Evolutionary conservation across 2,113 vertebrate genomes (phyloP).

Genomic region (Oophaga pumilio): DNA sequence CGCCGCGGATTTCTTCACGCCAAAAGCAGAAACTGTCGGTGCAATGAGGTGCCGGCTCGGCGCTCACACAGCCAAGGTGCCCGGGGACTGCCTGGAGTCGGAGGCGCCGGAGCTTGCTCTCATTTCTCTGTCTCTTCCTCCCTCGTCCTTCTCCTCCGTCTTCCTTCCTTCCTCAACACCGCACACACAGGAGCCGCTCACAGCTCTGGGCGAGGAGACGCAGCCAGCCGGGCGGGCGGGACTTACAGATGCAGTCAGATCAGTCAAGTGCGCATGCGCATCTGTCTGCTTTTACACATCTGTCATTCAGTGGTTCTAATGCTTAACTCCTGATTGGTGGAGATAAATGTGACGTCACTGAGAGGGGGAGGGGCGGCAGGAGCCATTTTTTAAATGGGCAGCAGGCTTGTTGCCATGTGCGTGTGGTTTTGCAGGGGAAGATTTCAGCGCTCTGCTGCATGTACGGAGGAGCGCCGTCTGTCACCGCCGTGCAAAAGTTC

Average conservation of each 20-base stretch:
- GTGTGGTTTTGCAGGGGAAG: constrained; percentile 2
- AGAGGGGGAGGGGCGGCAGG: not conserved
- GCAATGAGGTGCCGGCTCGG: not conserved
- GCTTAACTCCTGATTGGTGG: not conserved
- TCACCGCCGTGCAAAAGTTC: not conserved
- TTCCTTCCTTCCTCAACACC: constrained; percentile 50
- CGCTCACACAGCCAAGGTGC: constrained; percentile 38
- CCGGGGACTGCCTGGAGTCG: constrained; percentile 56
- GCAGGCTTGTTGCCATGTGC: constrained; percentile 36
- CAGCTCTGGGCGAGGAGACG: constrained; percentile 9
- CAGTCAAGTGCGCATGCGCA: constrained; percentile 7
- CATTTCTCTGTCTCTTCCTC: constrained; percentile 34
- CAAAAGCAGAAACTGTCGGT: not conserved
- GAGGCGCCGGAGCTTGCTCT: constrained; percentile 42
- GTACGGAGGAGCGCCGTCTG: no score
- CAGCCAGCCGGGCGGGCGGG: constrained; percentile 33
- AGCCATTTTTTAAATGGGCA: constrained; percentile 39
- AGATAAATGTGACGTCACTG: not conserved
- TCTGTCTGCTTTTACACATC: not conserved
- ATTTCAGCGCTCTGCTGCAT: not conserved
- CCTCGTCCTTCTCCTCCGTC: not conserved
- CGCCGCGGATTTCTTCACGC: not conserved
- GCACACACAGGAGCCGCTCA: constrained; percentile 15
- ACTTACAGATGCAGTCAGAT: not conserved
- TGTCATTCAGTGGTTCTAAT: not conserved